A percentile compares a stretch with the other conserved stretches of the same genome.
phyloP scores from a whole-genome alignment of 2,113 vertebrate genomes.

The Carassius carassius region DNA sequence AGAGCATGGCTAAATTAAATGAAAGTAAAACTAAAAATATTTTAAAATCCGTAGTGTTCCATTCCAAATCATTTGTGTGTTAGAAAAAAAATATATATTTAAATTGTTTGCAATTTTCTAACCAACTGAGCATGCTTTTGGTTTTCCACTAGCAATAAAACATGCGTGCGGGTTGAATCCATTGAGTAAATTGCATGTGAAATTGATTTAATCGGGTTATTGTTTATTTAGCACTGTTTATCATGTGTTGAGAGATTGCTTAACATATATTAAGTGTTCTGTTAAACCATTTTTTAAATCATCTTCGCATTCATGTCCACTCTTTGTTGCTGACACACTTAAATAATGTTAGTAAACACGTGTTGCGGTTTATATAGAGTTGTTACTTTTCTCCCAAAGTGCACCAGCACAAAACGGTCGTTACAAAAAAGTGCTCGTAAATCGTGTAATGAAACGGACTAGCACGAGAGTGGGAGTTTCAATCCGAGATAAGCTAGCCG shows the following conservation, averaged over 20 bases:
- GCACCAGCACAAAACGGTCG: background rate
- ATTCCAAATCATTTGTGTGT: background rate
- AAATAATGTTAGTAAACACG: constrained; percentile 10
- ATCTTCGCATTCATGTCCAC: background rate
- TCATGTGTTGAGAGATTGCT: background rate
- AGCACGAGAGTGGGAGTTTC: background rate
- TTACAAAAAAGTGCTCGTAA: background rate
- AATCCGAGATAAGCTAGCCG: too few relatives aligned
- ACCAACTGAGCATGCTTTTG: background rate
- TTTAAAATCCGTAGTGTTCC: background rate
- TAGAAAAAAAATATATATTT: too few relatives aligned
- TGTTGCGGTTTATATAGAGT: constrained; percentile 36
- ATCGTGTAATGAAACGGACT: background rate
- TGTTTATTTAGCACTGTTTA: background rate
- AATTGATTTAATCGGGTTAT: background rate
- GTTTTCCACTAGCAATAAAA: background rate
- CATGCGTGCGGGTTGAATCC: too few relatives aligned
- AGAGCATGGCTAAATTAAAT: background rate
- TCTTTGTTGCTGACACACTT: background rate
- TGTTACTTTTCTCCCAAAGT: background rate
- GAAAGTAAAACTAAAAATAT: background rate
- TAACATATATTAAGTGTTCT: background rate
- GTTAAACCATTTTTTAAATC: background rate
- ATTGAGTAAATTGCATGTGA: too few relatives aligned
- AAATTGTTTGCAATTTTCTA: too few relatives aligned